Evolutionary conservation across 1,140 invertebrate genomes (phyloP).

Genomic region (Heliconius nattereri): DNA sequence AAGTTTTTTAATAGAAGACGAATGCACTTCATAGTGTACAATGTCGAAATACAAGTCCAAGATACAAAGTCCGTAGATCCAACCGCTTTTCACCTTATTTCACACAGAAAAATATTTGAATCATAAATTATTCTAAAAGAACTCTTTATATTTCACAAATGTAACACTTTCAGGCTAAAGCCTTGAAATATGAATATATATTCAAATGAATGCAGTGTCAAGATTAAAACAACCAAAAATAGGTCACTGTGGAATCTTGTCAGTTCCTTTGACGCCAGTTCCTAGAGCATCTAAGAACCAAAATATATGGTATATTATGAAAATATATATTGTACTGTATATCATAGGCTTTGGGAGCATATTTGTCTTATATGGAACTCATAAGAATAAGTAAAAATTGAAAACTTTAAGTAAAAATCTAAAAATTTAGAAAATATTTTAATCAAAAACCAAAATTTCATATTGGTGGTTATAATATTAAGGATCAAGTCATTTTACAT

Average conservation of each 20-base stretch:
- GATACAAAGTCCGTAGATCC: not conserved
- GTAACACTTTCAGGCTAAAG: conserved; percentile 2
- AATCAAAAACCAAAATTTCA: no score
- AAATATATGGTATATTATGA: not conserved
- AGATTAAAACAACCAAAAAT: conserved; percentile 21
- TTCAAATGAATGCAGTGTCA: conserved; percentile 21
- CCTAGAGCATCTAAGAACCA: not conserved
- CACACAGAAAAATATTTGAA: conserved; percentile 1
- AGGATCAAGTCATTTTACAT: no score
- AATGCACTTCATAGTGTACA: not conserved
- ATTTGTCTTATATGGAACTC: not conserved
- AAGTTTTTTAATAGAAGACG: not conserved
- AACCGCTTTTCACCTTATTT: not conserved
- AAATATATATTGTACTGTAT: not conserved
- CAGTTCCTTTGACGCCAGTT: conserved; percentile 11
- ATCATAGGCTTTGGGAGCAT: not conserved
- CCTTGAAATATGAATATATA: conserved; percentile 17
- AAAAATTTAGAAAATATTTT: no score
- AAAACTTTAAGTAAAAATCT: no score
- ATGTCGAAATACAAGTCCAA: not conserved
- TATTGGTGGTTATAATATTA: no score
- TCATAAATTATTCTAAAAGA: conserved; percentile 8
- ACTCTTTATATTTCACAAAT: conserved; percentile 14
- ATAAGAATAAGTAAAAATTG: no score
- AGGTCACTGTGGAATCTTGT: conserved; percentile 16